These are phyloP conservation scores for Epinephelus cyanopodus DNA, from an alignment of 2,113 vertebrate species.

Conservation along the genomic window DNA sequence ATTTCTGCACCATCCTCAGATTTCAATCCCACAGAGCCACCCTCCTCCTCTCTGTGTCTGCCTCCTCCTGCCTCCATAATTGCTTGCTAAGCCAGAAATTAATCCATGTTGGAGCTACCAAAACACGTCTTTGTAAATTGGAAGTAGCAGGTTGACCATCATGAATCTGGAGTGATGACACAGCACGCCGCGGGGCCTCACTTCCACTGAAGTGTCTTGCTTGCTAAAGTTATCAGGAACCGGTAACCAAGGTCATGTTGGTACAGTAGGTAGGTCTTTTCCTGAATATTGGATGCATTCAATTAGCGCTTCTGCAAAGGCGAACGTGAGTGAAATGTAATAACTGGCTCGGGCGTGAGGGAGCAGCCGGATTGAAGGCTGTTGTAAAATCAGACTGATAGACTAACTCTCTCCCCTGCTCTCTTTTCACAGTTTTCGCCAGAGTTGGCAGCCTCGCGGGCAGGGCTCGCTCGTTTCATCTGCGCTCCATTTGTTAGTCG, in stretches of 20 bases:
- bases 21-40: conserved; percentile 39
- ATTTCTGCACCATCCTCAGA: conserved; percentile 63
- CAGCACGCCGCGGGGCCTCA: conserved; percentile 15
- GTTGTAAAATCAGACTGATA: conserved; percentile 39
- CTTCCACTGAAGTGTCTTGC: not conserved
- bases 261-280: conserved; percentile 26
- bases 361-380: conserved; percentile 37
- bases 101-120: conserved; percentile 42
- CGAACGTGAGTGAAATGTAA: conserved; percentile 60
- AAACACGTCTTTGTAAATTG: conserved; percentile 57
- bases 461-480: conserved; percentile 77
- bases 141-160: conserved; percentile 32
- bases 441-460: conserved; percentile 81
- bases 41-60: not conserved
- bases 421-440: conserved; percentile 74
- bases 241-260: conserved; percentile 59
- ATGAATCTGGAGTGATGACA: conserved; percentile 58
- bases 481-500: conserved; percentile 83
- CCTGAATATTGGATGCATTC: conserved; percentile 60
- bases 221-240: conserved; percentile 16
- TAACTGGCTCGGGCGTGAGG: not conserved
- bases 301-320: conserved; percentile 59
- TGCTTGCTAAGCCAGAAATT: conserved; percentile 56
- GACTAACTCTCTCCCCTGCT: conserved; percentile 5
- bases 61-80: conserved; percentile 32